A percentile compares a stretch with the other conserved stretches of the same genome.
Evolutionary conservation across 2,797 vertebrate species (phyloP).

Genomic region (Serranus cabrilla): DNA sequence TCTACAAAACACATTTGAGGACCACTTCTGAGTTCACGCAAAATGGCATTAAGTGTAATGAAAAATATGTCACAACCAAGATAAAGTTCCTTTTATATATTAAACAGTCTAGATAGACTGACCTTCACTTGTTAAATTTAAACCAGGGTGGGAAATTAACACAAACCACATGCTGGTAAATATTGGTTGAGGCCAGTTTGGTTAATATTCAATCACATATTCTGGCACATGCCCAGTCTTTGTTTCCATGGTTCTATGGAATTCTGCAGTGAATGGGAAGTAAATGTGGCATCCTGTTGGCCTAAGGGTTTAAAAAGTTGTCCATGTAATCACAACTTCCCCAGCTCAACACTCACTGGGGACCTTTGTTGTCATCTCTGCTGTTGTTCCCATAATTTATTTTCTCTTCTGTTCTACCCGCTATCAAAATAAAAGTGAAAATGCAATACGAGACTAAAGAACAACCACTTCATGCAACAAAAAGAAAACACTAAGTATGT

Average conservation of each 20-base stretch:
- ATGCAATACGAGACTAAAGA: background rate
- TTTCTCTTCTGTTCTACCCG: background rate
- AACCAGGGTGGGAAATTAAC: slow-evolving; percentile 28
- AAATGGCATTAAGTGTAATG: background rate
- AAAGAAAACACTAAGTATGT: background rate
- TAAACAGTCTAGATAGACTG: background rate
- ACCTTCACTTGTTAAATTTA: slow-evolving; percentile 14
- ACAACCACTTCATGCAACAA: background rate
- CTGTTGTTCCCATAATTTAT: background rate
- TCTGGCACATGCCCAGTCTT: slow-evolving; percentile 20
- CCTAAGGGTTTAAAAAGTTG: background rate
- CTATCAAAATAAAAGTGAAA: background rate
- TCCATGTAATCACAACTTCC: background rate
- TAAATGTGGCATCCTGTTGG: background rate
- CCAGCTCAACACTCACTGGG: background rate
- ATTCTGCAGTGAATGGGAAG: slow-evolving; percentile 5
- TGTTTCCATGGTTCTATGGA: slow-evolving; percentile 13
- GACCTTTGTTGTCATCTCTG: background rate
- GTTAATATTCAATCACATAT: slow-evolving; percentile 53
- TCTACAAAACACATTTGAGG: background rate
- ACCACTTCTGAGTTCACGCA: background rate
- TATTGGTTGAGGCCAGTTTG: slow-evolving; percentile 29
- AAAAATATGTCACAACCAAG: background rate
- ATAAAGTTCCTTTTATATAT: background rate
- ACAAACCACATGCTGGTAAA: slow-evolving; percentile 39